Base-by-base conservation (phyloP, 2,888 invertebrate genomes). In the Agapostemon virescens region DNA sequence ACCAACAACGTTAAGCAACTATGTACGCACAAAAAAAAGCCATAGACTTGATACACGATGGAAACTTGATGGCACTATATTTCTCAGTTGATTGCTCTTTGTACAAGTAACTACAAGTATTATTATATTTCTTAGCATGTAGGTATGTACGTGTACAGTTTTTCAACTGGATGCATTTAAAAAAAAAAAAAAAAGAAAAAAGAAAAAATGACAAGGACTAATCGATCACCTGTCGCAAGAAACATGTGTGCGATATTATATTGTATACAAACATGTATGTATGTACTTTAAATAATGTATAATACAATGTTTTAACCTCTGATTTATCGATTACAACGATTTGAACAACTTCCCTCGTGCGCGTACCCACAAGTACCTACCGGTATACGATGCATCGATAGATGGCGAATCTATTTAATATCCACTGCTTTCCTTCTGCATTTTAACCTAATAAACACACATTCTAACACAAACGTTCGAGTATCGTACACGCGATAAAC, bases 21-120 rank as follows among this genome's bases (percentile, higher is more conserved):
- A 74, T 42, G 20, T 77, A 30, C 42, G 74, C 64, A 66, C 64
- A 64, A 33, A 52, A 17, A 38, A 58, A 23, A 13, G 11, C 7
- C 5, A 69, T 17, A 26, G 11, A 63, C 36, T 30, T 63, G 33
- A 61, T 33, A 61, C 33, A 20, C 17, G 58, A 20, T 9, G 7
- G 30, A 58, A 20, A 61, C 17, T 17, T 17, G 33, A 20, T 61
- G 58, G 58, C 30, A 33, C 20, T 7, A 33, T 7, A 33, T 30
- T 61, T 61, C 30, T 7, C 20, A 33, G 17, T 30, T 33, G 7
- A 17, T 61, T 20, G 36, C 61, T 58, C 23, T 55, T 17, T 58
- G 30, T 55, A 55, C 58, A 20, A 36, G n/a, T 45, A 45, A 1
- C 11, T 61, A 61, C 61, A 30, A 9, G 30, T 58, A 30, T 55